Evolutionary conservation across 2,888 invertebrate species (phyloP).

Genomic region (Adineta ricciae): DNA sequence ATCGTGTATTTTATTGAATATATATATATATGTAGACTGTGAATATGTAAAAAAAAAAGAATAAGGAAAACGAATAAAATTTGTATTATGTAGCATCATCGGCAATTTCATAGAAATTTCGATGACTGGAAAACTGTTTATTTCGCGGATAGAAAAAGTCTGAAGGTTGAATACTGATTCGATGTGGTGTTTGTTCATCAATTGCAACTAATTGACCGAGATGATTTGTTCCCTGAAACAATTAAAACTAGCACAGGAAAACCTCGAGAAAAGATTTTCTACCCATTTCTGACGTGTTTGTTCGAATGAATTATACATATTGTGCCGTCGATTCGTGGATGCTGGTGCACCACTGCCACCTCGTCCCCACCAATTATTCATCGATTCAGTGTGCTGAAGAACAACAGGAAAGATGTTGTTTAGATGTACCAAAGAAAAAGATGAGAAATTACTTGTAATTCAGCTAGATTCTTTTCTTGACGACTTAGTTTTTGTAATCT

Average conservation of each 20-base stretch:
- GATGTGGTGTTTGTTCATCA: not conserved
- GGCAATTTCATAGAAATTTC: not conserved
- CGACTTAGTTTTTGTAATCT: not conserved
- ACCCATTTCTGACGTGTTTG: not conserved
- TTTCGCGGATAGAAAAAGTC: not conserved
- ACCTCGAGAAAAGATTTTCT: not conserved
- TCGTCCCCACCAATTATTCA: constrained; percentile 18
- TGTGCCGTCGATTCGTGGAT: not conserved
- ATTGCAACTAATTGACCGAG: not conserved
- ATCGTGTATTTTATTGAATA: not conserved
- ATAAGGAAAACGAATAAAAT: not conserved
- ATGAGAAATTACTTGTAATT: not conserved
- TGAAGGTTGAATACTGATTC: not conserved
- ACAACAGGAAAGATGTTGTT: not conserved
- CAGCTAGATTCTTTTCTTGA: not conserved
- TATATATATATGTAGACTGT: not conserved
- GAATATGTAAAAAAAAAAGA: not conserved
- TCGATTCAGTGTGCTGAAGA: not conserved
- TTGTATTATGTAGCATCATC: not conserved
- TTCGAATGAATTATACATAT: not conserved
- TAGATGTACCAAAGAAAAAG: accelerated
- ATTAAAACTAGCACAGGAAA: not conserved
- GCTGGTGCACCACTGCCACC: not conserved
- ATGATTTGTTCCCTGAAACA: not conserved
- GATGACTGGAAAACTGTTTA: not conserved